A percentile compares a stretch with the other conserved stretches of the same genome.
Conservation (phyloP, 2,797 vertebrate genomes). For the Chaenodraco wilsoni region DNA sequence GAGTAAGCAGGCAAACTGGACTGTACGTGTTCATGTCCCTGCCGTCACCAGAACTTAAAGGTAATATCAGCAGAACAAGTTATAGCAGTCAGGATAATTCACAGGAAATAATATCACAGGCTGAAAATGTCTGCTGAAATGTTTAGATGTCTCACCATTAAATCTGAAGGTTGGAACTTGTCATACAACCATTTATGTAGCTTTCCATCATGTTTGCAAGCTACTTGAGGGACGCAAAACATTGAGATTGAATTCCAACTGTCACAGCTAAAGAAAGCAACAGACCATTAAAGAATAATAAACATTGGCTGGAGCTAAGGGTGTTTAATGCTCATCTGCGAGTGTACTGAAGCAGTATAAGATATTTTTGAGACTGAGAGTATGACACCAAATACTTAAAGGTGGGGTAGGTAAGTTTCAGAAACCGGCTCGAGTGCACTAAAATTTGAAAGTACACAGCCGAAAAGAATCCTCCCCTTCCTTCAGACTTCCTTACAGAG, state of each 20-base stretch:
- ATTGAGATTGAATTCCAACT: not conserved
- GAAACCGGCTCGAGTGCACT: no score
- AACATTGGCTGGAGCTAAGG: not conserved
- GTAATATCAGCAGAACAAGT: not conserved
- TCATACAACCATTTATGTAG: not conserved
- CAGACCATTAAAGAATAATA: not conserved
- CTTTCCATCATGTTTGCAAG: slow-evolving; percentile 1
- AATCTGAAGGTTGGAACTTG: not conserved
- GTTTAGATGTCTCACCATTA: not conserved
- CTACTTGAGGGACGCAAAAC: not conserved
- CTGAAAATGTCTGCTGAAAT: not conserved
- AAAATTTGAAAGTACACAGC: no score
- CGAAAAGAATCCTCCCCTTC: no score
- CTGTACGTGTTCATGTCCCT: not conserved
- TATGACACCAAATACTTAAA: no score
- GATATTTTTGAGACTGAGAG: no score
- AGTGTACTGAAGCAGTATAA: no score
- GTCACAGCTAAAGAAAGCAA: not conserved
- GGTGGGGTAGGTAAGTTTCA: no score
- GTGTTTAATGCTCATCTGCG: no score
- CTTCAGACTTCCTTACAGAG: no score
- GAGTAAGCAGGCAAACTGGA: not conserved
- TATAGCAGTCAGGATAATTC: not conserved
- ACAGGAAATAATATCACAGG: not conserved
- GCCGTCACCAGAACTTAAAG: not conserved